Conservation (phyloP, 2,888 invertebrate species). For the Lepeophtheirus nordmannii region DNA sequence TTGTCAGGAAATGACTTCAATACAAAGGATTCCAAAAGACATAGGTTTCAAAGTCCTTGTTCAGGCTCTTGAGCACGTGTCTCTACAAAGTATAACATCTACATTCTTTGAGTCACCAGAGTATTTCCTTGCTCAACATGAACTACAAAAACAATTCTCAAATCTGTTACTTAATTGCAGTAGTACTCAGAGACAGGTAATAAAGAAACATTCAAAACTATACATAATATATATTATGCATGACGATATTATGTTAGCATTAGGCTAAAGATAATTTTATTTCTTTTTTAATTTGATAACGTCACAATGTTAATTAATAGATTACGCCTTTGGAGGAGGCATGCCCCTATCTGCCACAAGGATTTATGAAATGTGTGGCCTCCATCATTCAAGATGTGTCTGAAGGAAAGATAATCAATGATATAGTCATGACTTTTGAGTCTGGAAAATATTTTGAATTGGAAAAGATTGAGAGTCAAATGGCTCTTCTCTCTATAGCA, state of each 20-base stretch:
- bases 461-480: not conserved
- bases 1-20: not conserved
- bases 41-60: constrained; percentile 6
- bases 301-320: not conserved
- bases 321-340: not conserved
- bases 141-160: not conserved
- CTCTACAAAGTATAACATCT: not conserved
- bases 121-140: not conserved
- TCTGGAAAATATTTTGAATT: not conserved
- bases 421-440: not conserved
- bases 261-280: not conserved
- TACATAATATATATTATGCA: not conserved
- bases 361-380: not conserved
- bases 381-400: not conserved
- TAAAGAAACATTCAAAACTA: not conserved
- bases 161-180: not conserved
- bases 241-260: not conserved
- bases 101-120: not conserved
- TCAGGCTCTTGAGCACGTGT: not conserved
- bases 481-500: not conserved
- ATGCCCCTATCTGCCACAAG: not conserved
- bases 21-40: not conserved
- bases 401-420: not conserved
- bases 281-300: not conserved
- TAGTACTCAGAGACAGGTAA: not conserved